Evolutionary conservation across 2,888 invertebrate species (phyloP).

Genomic region (Andrena dorsata): DNA sequence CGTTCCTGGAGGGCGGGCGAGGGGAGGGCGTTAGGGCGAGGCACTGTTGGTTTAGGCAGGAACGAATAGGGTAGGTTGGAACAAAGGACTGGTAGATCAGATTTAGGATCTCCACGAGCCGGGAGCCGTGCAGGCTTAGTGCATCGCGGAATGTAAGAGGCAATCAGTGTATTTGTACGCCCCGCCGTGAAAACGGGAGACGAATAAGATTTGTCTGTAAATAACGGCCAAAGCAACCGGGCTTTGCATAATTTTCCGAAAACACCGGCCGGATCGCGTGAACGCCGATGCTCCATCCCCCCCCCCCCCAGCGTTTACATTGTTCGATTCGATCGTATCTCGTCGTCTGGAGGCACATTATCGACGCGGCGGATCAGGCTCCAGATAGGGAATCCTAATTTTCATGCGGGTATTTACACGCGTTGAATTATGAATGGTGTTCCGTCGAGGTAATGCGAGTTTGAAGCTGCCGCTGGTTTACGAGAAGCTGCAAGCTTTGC

Average conservation of each 20-base stretch:
- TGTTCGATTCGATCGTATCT: not conserved
- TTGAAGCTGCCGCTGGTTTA: constrained; percentile 28
- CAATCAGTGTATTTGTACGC: constrained; percentile 68
- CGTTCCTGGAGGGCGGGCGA: not conserved
- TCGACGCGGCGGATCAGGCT: not conserved
- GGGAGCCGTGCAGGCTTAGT: constrained; percentile 47
- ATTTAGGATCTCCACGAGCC: constrained; percentile 64
- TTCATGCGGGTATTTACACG: constrained; percentile 7
- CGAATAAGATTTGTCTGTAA: constrained; percentile 55
- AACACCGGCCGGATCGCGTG: constrained; percentile 20
- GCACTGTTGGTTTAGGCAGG: constrained; percentile 72
- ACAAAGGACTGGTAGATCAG: constrained; percentile 71
- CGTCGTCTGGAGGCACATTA: not conserved
- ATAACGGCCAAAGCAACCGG: constrained; percentile 47
- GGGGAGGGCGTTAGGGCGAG: constrained; percentile 29
- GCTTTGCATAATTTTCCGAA: constrained; percentile 57
- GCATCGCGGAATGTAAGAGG: constrained; percentile 61
- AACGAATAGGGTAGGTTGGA: constrained; percentile 62
- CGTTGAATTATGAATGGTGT: constrained; percentile 36
- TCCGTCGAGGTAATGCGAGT: not conserved
- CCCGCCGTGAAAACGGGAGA: constrained; percentile 31
- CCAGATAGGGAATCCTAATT: not conserved
- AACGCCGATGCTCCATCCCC: constrained; percentile 28
- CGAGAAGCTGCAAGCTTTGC: constrained; percentile 49
- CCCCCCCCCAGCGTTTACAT: constrained; percentile 3